These are phyloP conservation scores for Porites lobata DNA, from an alignment of 92 coral and sea anemone species.

Conservation along the genomic window DNA sequence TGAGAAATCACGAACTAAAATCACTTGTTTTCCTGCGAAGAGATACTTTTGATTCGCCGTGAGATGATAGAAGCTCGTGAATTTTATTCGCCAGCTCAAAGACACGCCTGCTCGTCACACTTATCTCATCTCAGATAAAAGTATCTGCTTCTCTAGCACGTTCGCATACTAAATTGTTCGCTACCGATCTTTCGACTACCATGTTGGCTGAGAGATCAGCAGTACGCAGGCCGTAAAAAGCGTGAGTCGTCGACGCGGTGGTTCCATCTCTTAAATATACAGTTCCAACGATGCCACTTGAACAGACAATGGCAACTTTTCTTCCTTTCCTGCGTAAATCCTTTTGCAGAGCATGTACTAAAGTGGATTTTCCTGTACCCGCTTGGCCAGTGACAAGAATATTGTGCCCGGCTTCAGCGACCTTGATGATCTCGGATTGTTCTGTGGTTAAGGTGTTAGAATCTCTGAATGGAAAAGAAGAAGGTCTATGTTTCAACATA, in stretches of 20 bases:
- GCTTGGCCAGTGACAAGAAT: slow-evolving; percentile 24
- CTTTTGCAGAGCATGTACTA: too few relatives aligned
- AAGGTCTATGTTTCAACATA: not conserved
- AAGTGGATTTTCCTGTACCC: slow-evolving; percentile 14
- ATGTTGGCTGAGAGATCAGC: slow-evolving; percentile 56
- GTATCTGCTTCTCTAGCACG: slow-evolving; percentile 33
- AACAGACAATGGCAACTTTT: slow-evolving; percentile 17
- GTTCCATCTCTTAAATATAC: slow-evolving; percentile 14
- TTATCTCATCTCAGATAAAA: slow-evolving; percentile 64
- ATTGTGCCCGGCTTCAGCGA: slow-evolving; percentile 23
- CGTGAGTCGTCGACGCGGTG: slow-evolving; percentile 7
- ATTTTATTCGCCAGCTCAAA: slow-evolving; percentile 42
- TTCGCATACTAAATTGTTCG: slow-evolving; percentile 35
- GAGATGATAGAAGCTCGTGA: slow-evolving; percentile 12
- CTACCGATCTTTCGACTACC: slow-evolving; percentile 46
- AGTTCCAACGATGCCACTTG: slow-evolving; percentile 47
- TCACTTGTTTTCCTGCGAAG: slow-evolving; percentile 41
- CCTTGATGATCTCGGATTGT: not conserved
- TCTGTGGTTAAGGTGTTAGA: slow-evolving; percentile 2
- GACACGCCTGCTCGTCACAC: slow-evolving; percentile 63
- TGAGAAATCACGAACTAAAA: slow-evolving; percentile 68
- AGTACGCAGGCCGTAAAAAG: slow-evolving; percentile 47
- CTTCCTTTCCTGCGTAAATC: not conserved
- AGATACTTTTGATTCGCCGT: not conserved
- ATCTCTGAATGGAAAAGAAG: not conserved